Conservation (phyloP, 2,797 vertebrate genomes). For the Phataginus tricuspis region DNA sequence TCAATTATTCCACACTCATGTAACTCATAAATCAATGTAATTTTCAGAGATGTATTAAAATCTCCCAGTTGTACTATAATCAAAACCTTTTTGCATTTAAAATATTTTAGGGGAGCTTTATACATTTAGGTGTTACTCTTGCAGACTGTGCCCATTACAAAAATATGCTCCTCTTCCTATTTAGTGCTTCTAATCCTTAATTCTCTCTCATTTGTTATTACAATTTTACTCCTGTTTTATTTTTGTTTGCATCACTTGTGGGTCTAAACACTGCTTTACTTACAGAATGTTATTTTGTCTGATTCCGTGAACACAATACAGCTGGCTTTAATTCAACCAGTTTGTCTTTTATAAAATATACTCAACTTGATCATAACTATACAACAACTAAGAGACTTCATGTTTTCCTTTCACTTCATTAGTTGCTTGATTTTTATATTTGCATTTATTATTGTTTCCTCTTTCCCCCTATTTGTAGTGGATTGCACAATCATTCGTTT, state of each 20-base stretch:
- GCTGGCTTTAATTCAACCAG: background rate
- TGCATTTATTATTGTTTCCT: background rate
- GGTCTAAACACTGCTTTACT: background rate
- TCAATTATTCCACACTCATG: background rate
- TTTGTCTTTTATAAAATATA: slow-evolving; percentile 3
- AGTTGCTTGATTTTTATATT: background rate
- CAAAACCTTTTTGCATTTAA: background rate
- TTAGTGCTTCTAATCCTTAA: background rate
- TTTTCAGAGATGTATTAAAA: background rate
- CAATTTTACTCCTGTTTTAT: background rate
- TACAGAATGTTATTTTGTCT: slow-evolving; percentile 4
- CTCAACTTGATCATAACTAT: background rate
- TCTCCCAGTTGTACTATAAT: background rate
- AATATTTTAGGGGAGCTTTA: background rate
- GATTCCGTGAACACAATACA: background rate
- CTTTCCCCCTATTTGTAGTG: slow-evolving; percentile 18
- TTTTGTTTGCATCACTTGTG: background rate
- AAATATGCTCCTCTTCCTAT: background rate
- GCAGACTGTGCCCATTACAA: background rate
- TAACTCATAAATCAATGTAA: background rate
- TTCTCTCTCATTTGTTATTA: slow-evolving; percentile 2
- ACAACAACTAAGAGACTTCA: background rate
- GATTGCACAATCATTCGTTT: background rate
- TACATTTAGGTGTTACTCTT: background rate
- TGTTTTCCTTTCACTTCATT: slow-evolving; percentile 5